These are phyloP conservation scores for Megaceryle torquata DNA, from an alignment of 2,113 vertebrate genomes.

Conservation along the genomic window DNA sequence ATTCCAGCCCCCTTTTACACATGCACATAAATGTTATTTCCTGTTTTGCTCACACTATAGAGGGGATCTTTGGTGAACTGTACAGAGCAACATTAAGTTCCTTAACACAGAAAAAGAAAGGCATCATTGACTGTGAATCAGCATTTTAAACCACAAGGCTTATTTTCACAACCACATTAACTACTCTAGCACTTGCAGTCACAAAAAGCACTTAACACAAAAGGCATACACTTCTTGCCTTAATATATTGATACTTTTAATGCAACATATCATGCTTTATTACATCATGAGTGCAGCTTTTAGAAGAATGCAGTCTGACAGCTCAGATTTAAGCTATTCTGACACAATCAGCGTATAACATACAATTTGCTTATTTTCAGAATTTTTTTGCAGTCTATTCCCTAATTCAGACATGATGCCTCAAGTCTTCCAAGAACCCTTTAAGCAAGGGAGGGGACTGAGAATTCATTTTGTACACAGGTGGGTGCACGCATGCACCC, in stretches of 20 bases:
- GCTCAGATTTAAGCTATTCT: background rate
- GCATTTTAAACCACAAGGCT: background rate
- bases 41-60: background rate
- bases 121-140: background rate
- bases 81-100: background rate
- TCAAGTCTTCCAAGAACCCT: background rate
- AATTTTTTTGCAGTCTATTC: background rate
- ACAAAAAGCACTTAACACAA: background rate
- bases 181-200: background rate
- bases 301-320: background rate
- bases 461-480: background rate
- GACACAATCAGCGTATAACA: background rate
- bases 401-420: background rate
- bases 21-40: background rate
- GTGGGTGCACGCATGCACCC: background rate
- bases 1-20: background rate
- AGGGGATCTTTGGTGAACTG: background rate
- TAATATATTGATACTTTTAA: background rate
- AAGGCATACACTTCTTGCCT: background rate
- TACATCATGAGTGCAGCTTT: background rate
- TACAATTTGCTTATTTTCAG: background rate
- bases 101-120: background rate
- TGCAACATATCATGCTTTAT: background rate
- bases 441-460: background rate
- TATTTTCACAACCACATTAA: background rate